Conservation (phyloP, 2,797 vertebrate species). For the Artibeus jamaicensis region DNA sequence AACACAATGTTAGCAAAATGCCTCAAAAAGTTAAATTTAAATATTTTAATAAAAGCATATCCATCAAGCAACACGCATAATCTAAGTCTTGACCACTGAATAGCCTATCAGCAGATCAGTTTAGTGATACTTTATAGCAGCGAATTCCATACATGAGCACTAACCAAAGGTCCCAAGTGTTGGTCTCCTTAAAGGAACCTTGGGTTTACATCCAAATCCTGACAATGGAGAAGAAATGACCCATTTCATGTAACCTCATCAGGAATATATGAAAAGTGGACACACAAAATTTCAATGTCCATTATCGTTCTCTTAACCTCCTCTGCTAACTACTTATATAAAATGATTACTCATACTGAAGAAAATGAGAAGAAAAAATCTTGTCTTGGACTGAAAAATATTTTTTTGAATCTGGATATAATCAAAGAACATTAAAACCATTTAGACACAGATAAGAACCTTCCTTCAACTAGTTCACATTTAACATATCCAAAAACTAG, state of each 20-base stretch:
- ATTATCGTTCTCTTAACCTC: background rate
- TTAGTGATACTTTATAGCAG: background rate
- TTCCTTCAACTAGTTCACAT: background rate
- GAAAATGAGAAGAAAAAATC: background rate
- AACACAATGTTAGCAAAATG: background rate
- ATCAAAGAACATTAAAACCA: background rate
- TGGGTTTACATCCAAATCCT: background rate
- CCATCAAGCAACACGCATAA: background rate
- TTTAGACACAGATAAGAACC: background rate
- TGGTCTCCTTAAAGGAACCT: background rate
- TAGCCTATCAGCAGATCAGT: background rate
- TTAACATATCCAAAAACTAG: background rate
- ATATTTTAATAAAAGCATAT: background rate
- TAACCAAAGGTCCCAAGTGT: background rate
- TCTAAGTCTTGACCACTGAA: background rate
- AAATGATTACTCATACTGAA: background rate
- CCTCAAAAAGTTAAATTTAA: background rate
- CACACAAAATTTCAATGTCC: background rate
- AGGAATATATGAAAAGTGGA: background rate
- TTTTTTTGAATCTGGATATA: background rate
- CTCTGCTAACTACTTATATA: background rate
- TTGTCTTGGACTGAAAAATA: background rate
- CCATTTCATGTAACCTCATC: background rate
- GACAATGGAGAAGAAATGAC: background rate
- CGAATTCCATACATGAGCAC: background rate